Evolutionary conservation across 2,113 vertebrate species (phyloP).

Genomic region (Nerophis ophidion): DNA sequence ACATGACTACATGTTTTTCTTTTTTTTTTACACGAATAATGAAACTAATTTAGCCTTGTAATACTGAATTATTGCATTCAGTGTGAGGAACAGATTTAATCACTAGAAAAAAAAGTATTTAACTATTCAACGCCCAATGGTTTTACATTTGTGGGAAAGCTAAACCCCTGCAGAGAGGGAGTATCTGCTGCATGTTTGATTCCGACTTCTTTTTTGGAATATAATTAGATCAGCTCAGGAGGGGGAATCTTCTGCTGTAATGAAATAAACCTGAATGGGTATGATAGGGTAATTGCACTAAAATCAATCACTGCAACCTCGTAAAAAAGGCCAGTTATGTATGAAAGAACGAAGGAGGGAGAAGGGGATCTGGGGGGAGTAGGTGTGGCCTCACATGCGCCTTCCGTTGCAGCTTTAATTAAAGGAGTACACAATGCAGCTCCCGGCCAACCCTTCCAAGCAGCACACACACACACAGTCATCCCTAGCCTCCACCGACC

Average conservation of each 20-base stretch:
- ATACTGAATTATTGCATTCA: conserved; percentile 24
- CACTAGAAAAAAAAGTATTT: conserved; percentile 22
- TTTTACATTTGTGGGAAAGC: conserved; percentile 39
- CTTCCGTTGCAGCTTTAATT: conserved; percentile 48
- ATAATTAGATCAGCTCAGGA: conserved; percentile 14
- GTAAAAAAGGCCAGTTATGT: conserved; percentile 26
- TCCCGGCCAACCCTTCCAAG: conserved; percentile 31
- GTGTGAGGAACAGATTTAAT: conserved; percentile 14
- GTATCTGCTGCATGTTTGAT: conserved; percentile 25
- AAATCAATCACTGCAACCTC: conserved; percentile 23
- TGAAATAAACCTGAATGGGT: conserved; percentile 19
- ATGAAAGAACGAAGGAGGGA: conserved; percentile 1
- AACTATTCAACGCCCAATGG: conserved; percentile 13
- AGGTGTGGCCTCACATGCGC: conserved; percentile 24
- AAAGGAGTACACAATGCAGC: conserved; percentile 44
- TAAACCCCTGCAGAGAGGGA: conserved; percentile 28
- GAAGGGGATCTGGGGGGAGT: conserved; percentile 15
- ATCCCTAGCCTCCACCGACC: conserved; percentile 49
- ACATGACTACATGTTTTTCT: conserved; percentile 1
- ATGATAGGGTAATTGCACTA: conserved; percentile 12
- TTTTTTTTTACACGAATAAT: conserved; percentile 8
- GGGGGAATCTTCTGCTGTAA: conserved; percentile 11
- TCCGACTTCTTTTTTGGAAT: conserved; percentile 24
- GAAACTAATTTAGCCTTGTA: conserved; percentile 7
- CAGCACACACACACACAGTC: conserved; percentile 35